These are phyloP conservation scores for Apus apus DNA, from an alignment of 2,113 vertebrate species.

Conservation along the genomic window DNA sequence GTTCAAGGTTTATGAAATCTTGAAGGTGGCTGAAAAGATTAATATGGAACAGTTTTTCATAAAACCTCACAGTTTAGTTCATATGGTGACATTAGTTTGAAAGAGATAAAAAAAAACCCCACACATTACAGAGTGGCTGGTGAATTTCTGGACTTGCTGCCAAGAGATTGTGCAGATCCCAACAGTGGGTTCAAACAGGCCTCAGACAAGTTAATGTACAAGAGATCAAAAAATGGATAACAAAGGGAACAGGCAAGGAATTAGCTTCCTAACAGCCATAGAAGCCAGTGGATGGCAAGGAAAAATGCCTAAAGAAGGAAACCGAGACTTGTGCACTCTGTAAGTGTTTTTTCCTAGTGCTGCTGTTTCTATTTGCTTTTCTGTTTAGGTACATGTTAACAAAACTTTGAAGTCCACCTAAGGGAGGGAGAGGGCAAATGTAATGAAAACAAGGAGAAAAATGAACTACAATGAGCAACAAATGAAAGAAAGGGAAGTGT, in stretches of 20 bases:
- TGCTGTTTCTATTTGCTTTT: not conserved
- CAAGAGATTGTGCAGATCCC: not conserved
- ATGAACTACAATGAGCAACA: not conserved
- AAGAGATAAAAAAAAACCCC: not conserved
- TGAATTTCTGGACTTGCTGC: not conserved
- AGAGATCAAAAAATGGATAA: not conserved
- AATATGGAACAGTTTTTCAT: not conserved
- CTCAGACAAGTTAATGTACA: not conserved
- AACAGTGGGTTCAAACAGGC: not conserved
- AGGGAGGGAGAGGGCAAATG: not conserved
- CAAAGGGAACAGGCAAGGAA: not conserved
- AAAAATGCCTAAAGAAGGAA: not conserved
- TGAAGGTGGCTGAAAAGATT: not conserved
- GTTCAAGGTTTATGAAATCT: not conserved
- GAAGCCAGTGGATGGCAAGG: not conserved
- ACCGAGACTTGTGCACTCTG: not conserved
- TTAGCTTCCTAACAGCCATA: not conserved
- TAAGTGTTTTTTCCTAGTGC: not conserved
- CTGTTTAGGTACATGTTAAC: not conserved
- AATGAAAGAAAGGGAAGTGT: not conserved
- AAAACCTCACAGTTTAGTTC: not conserved
- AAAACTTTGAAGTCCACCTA: not conserved
- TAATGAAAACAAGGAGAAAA: not conserved
- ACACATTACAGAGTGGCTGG: not conserved
- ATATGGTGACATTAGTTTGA: not conserved